A percentile compares a stretch with the other conserved stretches of the same genome.
These are phyloP conservation scores for Sinocyclocheilus anshuiensis DNA, from an alignment of 2,113 vertebrate species.

Conservation along the genomic window DNA sequence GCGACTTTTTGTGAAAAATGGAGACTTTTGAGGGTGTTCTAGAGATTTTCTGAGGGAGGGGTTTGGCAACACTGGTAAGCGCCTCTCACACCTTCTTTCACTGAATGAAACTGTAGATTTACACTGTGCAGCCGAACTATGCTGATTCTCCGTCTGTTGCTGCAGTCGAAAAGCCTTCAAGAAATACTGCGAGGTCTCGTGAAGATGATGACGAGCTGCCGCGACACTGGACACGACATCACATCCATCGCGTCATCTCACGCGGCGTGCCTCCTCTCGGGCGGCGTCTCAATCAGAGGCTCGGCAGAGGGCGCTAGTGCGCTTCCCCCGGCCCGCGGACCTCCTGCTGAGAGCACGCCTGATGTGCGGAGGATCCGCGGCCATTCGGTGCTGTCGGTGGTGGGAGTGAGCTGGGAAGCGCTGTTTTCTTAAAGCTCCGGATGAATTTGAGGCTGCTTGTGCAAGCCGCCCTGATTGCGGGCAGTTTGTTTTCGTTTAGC, in stretches of 20 bases:
- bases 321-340: not conserved
- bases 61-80: too few relatives aligned
- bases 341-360: not conserved
- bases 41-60: too few relatives aligned
- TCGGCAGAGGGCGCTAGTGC: conserved; percentile 50
- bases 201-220: not conserved
- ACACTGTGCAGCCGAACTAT: not conserved
- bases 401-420: conserved; percentile 18
- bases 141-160: not conserved
- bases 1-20: too few relatives aligned
- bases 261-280: too few relatives aligned
- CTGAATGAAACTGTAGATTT: not conserved
- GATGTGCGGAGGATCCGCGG: conserved; percentile 16
- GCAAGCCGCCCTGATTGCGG: not conserved
- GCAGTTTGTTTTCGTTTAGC: not conserved
- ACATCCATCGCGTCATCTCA: not conserved
- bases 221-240: not conserved
- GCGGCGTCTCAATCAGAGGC: too few relatives aligned
- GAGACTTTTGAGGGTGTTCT: too few relatives aligned
- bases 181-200: not conserved
- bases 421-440: conserved; percentile 41
- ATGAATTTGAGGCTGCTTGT: conserved; percentile 41
- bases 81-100: not conserved
- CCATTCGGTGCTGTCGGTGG: conserved; percentile 32
- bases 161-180: not conserved